Conservation (phyloP, 2,888 invertebrate genomes). For the Diarsia mendica region DNA sequence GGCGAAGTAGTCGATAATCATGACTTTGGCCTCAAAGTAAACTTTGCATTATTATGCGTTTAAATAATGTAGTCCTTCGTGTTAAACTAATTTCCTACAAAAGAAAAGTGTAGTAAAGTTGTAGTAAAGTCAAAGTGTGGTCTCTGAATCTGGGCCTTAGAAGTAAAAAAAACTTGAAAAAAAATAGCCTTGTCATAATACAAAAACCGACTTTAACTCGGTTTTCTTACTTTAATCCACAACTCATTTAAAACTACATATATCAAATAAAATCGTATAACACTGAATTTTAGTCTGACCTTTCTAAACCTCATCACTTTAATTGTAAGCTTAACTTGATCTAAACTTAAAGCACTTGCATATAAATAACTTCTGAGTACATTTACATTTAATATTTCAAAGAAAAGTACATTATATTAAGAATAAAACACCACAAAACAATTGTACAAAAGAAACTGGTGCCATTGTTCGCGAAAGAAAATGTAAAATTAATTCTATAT, state of each 20-base stretch:
- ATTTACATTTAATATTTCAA: conserved; percentile 49
- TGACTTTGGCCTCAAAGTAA: no score
- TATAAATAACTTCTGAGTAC: conserved; percentile 30
- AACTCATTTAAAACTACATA: conserved; percentile 31
- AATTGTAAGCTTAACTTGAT: conserved; percentile 12
- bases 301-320: conserved; percentile 22
- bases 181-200: no score
- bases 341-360: conserved; percentile 9
- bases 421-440: conserved; percentile 49
- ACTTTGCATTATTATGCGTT: no score
- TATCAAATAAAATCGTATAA: conserved; percentile 7
- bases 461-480: conserved; percentile 52
- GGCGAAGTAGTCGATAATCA: no score
- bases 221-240: conserved; percentile 10
- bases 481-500: conserved; percentile 60
- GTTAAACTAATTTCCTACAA: no score
- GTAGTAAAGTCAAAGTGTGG: no score
- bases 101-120: no score
- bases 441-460: conserved; percentile 56
- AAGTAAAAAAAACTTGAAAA: no score
- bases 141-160: no score
- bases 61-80: no score
- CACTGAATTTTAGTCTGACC: neutral
- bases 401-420: conserved; percentile 46
- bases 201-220: neutral